Evolutionary conservation across 1,140 invertebrate genomes (phyloP).

Genomic region (Melitaea cinxia): DNA sequence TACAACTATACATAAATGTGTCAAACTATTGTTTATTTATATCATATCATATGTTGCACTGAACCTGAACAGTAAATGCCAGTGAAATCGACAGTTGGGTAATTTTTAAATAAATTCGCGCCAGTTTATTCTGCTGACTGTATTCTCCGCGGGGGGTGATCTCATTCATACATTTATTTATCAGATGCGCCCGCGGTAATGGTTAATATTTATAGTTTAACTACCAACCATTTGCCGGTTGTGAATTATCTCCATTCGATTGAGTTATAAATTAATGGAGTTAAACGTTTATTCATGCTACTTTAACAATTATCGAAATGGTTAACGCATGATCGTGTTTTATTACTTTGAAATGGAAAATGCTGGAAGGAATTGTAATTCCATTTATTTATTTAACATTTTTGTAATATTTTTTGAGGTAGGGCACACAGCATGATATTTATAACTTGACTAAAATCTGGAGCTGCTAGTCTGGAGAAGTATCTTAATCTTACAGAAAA

Average conservation of each 20-base stretch:
- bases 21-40: no score
- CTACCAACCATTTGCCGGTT: conserved; percentile 5
- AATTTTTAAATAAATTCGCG: background rate
- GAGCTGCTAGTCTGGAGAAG: no score
- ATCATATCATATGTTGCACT: no score
- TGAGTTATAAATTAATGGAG: conserved; percentile 30
- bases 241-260: conserved; percentile 14
- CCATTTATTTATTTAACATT: no score
- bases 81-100: background rate
- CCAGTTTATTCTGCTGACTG: conserved; percentile 15
- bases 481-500: no score
- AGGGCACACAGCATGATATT: no score
- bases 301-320: conserved; percentile 12
- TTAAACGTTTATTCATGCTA: conserved; percentile 7
- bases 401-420: no score
- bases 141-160: conserved; percentile 18
- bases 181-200: conserved; percentile 31
- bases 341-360: background rate
- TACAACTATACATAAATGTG: no score
- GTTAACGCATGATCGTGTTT: background rate
- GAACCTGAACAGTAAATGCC: no score
- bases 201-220: conserved; percentile 31
- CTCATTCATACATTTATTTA: conserved; percentile 27
- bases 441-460: no score
- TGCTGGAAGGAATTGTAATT: background rate